A percentile compares a stretch with the other conserved stretches of the same genome.
These are phyloP conservation scores for Cyaniris semiargus DNA, from an alignment of 2,888 invertebrate species.

Conservation along the genomic window DNA sequence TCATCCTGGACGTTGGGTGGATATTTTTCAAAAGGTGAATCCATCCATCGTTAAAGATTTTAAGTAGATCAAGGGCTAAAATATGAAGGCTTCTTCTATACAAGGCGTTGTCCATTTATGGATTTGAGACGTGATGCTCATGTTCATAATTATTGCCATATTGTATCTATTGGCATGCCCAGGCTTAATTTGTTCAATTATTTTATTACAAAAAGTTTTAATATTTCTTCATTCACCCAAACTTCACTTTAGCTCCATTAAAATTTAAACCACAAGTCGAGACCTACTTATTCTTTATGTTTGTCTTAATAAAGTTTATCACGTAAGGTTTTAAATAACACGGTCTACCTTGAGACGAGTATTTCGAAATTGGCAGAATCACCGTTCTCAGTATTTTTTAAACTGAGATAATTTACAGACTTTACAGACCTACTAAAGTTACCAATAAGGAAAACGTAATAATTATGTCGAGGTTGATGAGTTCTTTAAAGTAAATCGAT, in stretches of 20 bases:
- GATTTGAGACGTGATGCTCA: not conserved
- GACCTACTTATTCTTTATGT: not conserved
- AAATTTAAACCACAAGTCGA: not conserved
- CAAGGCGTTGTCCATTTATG: not conserved
- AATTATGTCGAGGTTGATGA: constrained; percentile 54
- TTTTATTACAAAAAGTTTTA: not conserved
- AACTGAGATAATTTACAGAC: constrained; percentile 10
- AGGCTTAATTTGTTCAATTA: not conserved
- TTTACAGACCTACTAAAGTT: constrained; percentile 23
- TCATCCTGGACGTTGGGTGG: not conserved
- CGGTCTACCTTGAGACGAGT: constrained; percentile 10
- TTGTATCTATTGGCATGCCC: not conserved
- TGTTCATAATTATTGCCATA: not conserved
- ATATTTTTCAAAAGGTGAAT: not conserved
- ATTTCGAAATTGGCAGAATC: constrained; percentile 19
- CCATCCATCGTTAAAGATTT: not conserved
- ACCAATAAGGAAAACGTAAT: constrained; percentile 49
- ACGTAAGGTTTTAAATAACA: constrained; percentile 16
- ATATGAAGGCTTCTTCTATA: not conserved
- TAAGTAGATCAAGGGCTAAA: not conserved
- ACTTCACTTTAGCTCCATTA: not conserved
- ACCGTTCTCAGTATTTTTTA: constrained; percentile 2
- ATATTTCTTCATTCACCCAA: not conserved
- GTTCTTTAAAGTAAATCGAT: constrained; percentile 53
- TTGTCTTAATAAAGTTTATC: not conserved